Percentiles rank a stretch among this genome's conserved stretches.
These are phyloP conservation scores for Synodontis membranacea DNA, from an alignment of 2,113 vertebrate species.

Conservation along the genomic window DNA sequence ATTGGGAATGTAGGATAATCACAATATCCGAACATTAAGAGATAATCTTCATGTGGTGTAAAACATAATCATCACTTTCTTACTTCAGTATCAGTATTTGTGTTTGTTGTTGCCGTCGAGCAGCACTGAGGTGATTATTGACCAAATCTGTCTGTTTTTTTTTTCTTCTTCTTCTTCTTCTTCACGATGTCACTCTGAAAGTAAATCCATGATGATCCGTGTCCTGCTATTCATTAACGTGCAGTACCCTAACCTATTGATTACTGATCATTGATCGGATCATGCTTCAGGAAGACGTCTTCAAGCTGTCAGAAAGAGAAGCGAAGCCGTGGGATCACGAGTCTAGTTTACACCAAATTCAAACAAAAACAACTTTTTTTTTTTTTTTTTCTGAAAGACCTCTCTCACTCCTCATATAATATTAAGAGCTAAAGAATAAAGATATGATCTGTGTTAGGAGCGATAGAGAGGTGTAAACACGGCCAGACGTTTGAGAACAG, in stretches of 20 bases:
- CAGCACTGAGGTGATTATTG: neutral
- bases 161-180: too few species aligned
- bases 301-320: neutral
- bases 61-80: neutral
- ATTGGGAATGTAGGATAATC: neutral
- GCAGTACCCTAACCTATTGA: neutral
- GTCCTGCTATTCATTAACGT: neutral
- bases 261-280: conserved; percentile 17
- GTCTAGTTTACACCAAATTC: neutral
- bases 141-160: neutral
- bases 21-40: neutral
- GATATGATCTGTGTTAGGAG: neutral
- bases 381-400: too few species aligned
- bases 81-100: neutral
- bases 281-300: neutral
- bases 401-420: too few species aligned
- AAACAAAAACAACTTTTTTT: neutral
- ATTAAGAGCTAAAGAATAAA: neutral
- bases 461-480: too few species aligned
- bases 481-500: too few species aligned
- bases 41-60: neutral
- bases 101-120: neutral
- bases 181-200: neutral
- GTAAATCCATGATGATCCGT: neutral
- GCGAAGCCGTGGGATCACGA: neutral